phyloP scores from a whole-genome alignment of 2,888 invertebrate genomes.

The Lasioglossum figueresi region DNA sequence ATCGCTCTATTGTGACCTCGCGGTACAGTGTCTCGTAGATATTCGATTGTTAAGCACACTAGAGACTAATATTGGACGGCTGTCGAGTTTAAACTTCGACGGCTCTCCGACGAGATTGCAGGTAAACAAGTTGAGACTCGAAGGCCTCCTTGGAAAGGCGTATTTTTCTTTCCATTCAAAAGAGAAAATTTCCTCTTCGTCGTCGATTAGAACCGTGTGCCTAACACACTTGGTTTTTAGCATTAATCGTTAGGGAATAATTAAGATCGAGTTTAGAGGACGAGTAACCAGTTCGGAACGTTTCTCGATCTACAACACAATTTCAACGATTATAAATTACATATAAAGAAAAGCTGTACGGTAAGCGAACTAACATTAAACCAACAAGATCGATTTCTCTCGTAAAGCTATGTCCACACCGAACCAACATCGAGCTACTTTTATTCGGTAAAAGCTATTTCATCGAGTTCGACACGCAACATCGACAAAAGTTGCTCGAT shows the following conservation, averaged over 20 bases:
- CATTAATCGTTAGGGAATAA: slow-evolving; percentile 29
- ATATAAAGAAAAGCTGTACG: background rate
- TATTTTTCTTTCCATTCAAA: slow-evolving; percentile 5
- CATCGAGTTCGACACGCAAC: background rate
- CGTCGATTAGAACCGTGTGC: slow-evolving; percentile 41
- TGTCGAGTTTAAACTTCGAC: background rate
- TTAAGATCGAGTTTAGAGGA: slow-evolving; percentile 1
- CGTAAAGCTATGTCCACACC: background rate
- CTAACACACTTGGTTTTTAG: slow-evolving; percentile 32
- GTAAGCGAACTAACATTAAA: slow-evolving; percentile 6
- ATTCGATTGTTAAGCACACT: background rate
- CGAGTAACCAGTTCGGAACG: background rate
- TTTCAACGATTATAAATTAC: slow-evolving; percentile 23
- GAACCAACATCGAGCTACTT: background rate
- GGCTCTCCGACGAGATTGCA: background rate
- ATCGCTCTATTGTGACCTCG: slow-evolving; percentile 11
- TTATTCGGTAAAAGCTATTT: background rate
- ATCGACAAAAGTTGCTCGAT: background rate
- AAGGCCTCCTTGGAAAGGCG: slow-evolving; percentile 16
- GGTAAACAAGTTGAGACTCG: slow-evolving; percentile 9
- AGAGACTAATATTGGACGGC: background rate
- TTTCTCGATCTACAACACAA: slow-evolving; percentile 2
- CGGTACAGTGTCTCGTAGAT: slow-evolving; percentile 26
- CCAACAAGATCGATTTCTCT: slow-evolving; percentile 11
- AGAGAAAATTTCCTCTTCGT: slow-evolving; percentile 30